Percentiles rank a stretch among this genome's conserved stretches.
phyloP scores from a whole-genome alignment of 2,888 invertebrate species.

The Synergus japonicus region DNA sequence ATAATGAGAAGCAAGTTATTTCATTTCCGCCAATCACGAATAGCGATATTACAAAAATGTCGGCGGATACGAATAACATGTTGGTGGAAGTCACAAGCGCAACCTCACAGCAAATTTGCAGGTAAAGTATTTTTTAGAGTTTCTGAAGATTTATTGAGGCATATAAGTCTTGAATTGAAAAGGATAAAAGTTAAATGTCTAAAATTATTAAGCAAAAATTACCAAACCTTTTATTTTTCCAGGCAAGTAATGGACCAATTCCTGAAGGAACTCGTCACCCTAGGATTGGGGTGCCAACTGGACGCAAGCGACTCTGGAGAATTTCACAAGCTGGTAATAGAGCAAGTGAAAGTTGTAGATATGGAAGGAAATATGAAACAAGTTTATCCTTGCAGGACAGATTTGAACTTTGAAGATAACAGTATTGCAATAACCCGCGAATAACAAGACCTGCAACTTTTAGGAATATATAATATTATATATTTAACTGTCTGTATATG shows the following conservation, averaged over 20 bases:
- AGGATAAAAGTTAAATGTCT: neutral
- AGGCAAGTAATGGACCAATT: conserved; percentile 83
- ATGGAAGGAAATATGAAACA: conserved; percentile 84
- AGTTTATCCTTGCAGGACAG: conserved; percentile 89
- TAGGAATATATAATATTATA: conserved; percentile 44
- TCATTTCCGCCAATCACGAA: conserved; percentile 94
- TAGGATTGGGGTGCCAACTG: conserved; percentile 78
- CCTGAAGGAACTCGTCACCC: conserved; percentile 82
- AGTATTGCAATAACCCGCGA: conserved; percentile 64
- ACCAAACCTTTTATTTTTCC: conserved; percentile 28
- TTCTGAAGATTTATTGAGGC: no score
- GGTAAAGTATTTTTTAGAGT: conserved; percentile 56
- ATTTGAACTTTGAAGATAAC: conserved; percentile 81
- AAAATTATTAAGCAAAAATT: neutral
- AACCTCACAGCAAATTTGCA: conserved; percentile 82
- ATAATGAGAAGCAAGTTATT: conserved; percentile 83
- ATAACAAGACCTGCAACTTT: conserved; percentile 47
- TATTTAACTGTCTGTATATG: neutral
- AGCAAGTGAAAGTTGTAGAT: conserved; percentile 86
- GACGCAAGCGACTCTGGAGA: conserved; percentile 68
- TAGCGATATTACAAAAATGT: conserved; percentile 89
- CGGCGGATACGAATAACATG: conserved; percentile 82
- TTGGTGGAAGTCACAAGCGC: conserved; percentile 89
- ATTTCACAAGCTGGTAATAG: conserved; percentile 77
- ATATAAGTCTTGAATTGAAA: neutral